These are phyloP conservation scores for Acromyrmex heyeri DNA, from an alignment of 1,140 invertebrate genomes.

Conservation along the genomic window DNA sequence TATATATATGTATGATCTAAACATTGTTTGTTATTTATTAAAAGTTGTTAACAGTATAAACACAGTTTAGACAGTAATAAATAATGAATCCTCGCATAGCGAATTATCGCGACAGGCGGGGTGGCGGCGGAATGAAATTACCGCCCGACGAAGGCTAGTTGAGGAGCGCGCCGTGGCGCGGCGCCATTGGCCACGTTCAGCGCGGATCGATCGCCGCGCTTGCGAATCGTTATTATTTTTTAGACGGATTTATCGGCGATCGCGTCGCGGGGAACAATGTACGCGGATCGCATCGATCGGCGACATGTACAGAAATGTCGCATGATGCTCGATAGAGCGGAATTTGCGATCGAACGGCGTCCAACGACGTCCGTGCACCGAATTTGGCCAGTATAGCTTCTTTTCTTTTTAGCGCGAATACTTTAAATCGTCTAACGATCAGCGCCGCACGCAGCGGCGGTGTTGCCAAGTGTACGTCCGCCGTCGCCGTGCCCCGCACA, in stretches of 20 bases:
- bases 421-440: conserved; percentile 81
- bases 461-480: conserved; percentile 72
- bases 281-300: conserved; percentile 1
- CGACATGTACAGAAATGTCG: accelerated
- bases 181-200: conserved; percentile 57
- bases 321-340: not conserved
- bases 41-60: not conserved
- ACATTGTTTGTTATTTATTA: not conserved
- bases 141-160: conserved; percentile 28
- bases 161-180: not conserved
- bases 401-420: conserved; percentile 83
- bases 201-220: conserved; percentile 74
- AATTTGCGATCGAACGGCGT: not conserved
- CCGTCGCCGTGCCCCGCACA: conserved; percentile 8
- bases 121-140: conserved; percentile 51
- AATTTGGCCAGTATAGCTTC: conserved; percentile 69
- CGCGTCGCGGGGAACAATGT: not conserved
- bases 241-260: conserved; percentile 70
- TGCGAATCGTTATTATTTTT: conserved; percentile 73
- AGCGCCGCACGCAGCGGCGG: conserved; percentile 71
- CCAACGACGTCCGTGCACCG: conserved; percentile 2
- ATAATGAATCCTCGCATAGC: conserved; percentile 11
- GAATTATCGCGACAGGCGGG: not conserved
- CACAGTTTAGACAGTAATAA: not conserved
- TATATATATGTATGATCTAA: not conserved